Evolutionary conservation across 2,113 vertebrate genomes (phyloP), one percentile per base, ranked within the genome.

Genomic region (Etia nguti): DNA sequence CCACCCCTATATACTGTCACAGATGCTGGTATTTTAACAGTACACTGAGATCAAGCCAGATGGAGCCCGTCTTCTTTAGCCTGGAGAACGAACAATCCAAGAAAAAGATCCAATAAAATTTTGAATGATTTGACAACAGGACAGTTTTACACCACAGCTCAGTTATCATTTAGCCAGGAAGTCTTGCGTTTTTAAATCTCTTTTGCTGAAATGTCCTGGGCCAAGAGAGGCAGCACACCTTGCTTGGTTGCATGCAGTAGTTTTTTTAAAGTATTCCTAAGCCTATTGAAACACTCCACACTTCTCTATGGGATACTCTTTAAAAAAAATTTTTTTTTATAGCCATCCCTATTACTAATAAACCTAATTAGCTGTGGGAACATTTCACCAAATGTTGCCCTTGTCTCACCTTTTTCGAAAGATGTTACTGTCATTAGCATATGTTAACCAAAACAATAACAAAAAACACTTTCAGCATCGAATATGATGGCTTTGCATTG

Each of bases 391-490:
- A 22, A 22, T 46, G 22, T 70, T 70, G 65, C 65, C n/a, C 20
- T 24, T 43, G 24, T 20, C 15, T 75, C 16, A 75, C 22, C 15
- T 29, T 75, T 50, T 29, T 75, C 48, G 68, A 48, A 1, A 73
- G n/a, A 24, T 46, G 38, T 46, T 70, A 43, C 13, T 10, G 12
- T 16, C 6, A 29, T 26, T 26, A 75, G 15, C 41, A 20, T 18
- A 75, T 0, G 9, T 18, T 73, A 18, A 26, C 22, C 41, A 20
- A 20, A 48, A 11, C 20, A 48, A 6, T 0, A 2, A n/a, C n/a
- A n/a, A 0, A 8, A 8, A 26, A 16, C 22, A 73, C 13, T 73
- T 10, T 73, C 2, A 73, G 22, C 41, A 73, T 7, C 0, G 0
- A 16, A 48, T 48, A 29, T 48, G 46, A 48, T 29, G 70, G 15